These are phyloP conservation scores for Hydrotaea diabolus DNA, from an alignment of 2,888 invertebrate genomes.

Conservation along the genomic window DNA sequence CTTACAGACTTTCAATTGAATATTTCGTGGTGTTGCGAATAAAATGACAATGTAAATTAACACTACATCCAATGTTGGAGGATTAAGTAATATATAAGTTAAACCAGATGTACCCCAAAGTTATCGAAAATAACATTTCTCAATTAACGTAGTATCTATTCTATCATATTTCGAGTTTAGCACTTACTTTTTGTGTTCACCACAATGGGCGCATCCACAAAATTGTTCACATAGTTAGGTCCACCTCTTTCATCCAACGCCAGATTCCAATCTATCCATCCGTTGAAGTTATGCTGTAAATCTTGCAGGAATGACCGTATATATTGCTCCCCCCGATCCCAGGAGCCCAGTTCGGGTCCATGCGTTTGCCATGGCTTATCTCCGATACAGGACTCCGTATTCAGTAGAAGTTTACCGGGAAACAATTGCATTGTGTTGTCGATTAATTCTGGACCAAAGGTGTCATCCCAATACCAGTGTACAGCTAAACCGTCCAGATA, in stretches of 20 bases:
- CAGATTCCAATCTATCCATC: conserved; percentile 97
- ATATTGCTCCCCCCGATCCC: conserved; percentile 87
- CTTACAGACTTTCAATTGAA: too few species aligned
- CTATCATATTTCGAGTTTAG: too few species aligned
- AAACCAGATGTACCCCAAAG: too few species aligned
- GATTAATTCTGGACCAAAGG: conserved; percentile 84
- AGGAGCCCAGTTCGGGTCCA: conserved; percentile 87
- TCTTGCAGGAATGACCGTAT: conserved; percentile 87
- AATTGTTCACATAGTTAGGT: conserved; percentile 85
- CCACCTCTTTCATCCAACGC: conserved; percentile 89
- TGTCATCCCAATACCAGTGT: conserved; percentile 91
- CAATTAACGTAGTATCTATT: too few species aligned
- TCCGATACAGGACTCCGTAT: conserved; percentile 90
- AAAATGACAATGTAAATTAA: too few species aligned
- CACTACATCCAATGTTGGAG: too few species aligned
- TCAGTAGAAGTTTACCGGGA: conserved; percentile 88
- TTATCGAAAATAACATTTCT: too few species aligned
- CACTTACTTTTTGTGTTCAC: conserved; percentile 76
- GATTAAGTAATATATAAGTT: too few species aligned
- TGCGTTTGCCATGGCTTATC: conserved; percentile 82
- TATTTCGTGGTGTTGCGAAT: too few species aligned
- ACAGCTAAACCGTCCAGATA: conserved; percentile 90
- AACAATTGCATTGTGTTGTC: conserved; percentile 83
- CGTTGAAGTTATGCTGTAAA: conserved; percentile 88
- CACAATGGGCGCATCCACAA: conserved; percentile 89